Base-by-base conservation (phyloP, 2,797 vertebrate species). In the Champsocephalus gunnari region DNA sequence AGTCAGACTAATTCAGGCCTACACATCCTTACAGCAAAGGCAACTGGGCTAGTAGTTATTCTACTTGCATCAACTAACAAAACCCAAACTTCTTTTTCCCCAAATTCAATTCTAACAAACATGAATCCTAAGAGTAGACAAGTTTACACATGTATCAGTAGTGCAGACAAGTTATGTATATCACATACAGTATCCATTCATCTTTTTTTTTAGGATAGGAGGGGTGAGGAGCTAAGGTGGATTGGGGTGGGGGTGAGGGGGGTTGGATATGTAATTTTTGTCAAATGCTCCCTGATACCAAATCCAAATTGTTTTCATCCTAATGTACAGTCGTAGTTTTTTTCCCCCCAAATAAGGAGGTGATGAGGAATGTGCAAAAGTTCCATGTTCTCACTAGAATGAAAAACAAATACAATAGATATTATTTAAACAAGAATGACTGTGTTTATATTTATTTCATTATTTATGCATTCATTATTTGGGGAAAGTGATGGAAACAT, bases 301-400 rank as follows among this genome's bases (percentile, higher is more conserved):
- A 91, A 92, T 90, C 89, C 91, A 89, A 92, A 88, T 74, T 34
- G 75, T 92, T 84, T 86, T 93, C 86, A 81, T 90, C 73, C 82
- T 71, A 87, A 89, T 91, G 79, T 90, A 92, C 78, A 81, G 61
- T 80, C 28, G 28, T 51, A 2, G 7, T 5, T 73, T 60, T 71
- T 41, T 49, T 58, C 71, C 71, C 51, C 51, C 78, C 73, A 74
- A 81, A 84, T 75, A 86, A 80, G 75, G 82, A 86, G 80, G 85
- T 87, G 87, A 89, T 82, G 80, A 84, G 91, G 92, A 90, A 93
- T 92, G 90, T 93, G 91, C 89, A 93, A 94, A 89, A 84, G 89
- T 87, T 91, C 89, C 86, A 87, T 53, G 74, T 90, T 90, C 76
- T 89, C 85, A 91, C 93, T 94, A 89, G 1, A 72, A 82, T 58